Evolutionary conservation across 2,113 vertebrate species (phyloP).

Genomic region (Donacobius atricapilla): DNA sequence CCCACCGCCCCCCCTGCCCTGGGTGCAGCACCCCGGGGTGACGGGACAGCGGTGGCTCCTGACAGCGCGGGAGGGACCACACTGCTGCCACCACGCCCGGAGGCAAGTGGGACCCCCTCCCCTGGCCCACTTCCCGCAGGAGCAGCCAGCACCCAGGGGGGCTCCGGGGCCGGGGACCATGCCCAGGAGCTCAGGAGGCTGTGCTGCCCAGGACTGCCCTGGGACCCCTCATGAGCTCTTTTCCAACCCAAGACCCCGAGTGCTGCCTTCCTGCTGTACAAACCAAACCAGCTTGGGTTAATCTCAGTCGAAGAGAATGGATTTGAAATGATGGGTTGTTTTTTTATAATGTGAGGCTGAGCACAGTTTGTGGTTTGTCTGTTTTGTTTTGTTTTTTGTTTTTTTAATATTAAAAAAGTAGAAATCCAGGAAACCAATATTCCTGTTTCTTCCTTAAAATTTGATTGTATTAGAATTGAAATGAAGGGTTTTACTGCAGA

Average conservation of each 20-base stretch:
- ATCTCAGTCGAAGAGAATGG: background rate
- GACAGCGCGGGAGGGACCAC: slow-evolving; percentile 64
- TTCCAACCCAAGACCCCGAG: background rate
- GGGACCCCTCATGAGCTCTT: fast-evolving
- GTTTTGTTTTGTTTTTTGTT: no score
- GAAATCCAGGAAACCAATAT: background rate
- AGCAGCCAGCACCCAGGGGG: background rate
- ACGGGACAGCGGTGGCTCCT: slow-evolving; percentile 37
- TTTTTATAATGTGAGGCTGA: background rate
- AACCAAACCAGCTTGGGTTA: fast-evolving
- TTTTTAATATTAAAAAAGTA: background rate
- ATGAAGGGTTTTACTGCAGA: background rate
- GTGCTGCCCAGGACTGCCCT: fast-evolving
- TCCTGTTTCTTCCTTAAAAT: background rate
- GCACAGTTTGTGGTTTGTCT: background rate
- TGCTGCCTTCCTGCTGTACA: fast-evolving
- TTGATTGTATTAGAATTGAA: background rate
- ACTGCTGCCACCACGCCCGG: slow-evolving; percentile 43
- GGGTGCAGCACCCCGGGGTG: fast-evolving
- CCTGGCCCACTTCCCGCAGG: slow-evolving; percentile 59
- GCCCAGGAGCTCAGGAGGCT: background rate
- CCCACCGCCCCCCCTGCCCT: no score
- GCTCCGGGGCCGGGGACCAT: fast-evolving
- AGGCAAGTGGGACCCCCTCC: background rate
- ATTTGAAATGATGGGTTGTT: background rate